Base-by-base conservation (phyloP, 1,140 invertebrate genomes). In the Paramacrobiotus metropolitanus region DNA sequence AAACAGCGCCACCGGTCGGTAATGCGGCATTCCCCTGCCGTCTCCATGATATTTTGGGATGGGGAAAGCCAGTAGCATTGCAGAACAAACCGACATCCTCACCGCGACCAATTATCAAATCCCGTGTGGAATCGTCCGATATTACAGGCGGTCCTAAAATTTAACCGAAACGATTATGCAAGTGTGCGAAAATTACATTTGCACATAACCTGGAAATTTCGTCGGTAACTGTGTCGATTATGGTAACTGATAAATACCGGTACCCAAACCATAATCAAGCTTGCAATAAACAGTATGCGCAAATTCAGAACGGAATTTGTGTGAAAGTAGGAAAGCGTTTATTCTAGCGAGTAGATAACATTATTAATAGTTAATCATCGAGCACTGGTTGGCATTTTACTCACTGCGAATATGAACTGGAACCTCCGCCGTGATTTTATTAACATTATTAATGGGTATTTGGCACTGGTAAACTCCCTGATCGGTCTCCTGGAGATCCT, bases 401-500 rank as follows among this genome's bases (percentile, higher is more conserved):
- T 65, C 65, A 68, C 66, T 76, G 20, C 86, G 76, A 1, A 92
- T 87, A 67, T 84, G 80, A 0, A 91, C 73, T 66, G 85, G 81
- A 2, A 90, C 86, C 71, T 86, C 81, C 3, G 86, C 87, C 1
- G 81, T 80, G 4, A 90, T 82, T 70, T 81, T 82, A 69, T 82
- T 89, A 44, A 75, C 83, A 0, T 84, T 70, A 0, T 83, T 82
- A 61, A 88, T 83, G 2, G 88, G 71, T 28, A 92, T 82, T 72
- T 89, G 83, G 67, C 89, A 93, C 61, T 83, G 80, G 70, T 92
- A 92, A 65, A 77, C 80, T 28, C 86, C 88, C 0, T 85, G 85
- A 72, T 93, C 88, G 0, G 85, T 89, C 73, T 93, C 88, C 77
- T 92, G 87, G 60, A 92, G 87, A 68, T 92, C 87, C 73, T 87